phyloP scores from a whole-genome alignment of 2,888 invertebrate species.

The Agrochola litura region DNA sequence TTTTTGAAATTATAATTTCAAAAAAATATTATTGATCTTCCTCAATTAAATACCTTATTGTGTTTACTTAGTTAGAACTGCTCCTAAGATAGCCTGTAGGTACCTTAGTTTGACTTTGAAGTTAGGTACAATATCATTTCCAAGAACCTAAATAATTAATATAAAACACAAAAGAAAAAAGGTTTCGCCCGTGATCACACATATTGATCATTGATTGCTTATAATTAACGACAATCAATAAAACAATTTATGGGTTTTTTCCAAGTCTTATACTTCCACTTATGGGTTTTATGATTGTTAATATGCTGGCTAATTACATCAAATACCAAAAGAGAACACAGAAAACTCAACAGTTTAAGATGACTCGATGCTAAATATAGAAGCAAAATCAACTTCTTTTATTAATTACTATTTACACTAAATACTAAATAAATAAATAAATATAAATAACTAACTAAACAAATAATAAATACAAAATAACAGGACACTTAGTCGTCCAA shows the following conservation, averaged over 20 bases:
- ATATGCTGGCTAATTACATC: conserved; percentile 15
- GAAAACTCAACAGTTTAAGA: conserved; percentile 1
- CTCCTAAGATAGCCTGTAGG: neutral
- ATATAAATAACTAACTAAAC: too few species aligned
- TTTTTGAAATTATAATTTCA: neutral
- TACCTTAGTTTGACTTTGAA: neutral
- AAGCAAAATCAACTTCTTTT: neutral
- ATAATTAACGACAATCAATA: conserved; percentile 41
- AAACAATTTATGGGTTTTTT: conserved; percentile 13
- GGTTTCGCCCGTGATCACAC: neutral
- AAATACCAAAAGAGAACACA: conserved; percentile 18
- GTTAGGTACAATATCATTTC: conserved; percentile 4
- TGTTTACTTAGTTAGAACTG: neutral
- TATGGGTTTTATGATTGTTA: conserved; percentile 31
- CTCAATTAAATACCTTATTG: too few species aligned
- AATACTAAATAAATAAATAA: neutral
- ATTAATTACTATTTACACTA: neutral
- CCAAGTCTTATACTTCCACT: conserved; percentile 17
- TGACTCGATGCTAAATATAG: conserved; percentile 8
- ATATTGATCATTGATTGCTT: conserved; percentile 38
- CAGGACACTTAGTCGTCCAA: too few species aligned
- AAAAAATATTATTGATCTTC: too few species aligned
- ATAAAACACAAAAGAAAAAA: conserved; percentile 30
- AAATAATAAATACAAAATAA: too few species aligned
- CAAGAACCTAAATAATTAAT: conserved; percentile 9